Evolutionary conservation across 1,140 invertebrate genomes (phyloP).

Genomic region (Drosophila oshimai): DNA sequence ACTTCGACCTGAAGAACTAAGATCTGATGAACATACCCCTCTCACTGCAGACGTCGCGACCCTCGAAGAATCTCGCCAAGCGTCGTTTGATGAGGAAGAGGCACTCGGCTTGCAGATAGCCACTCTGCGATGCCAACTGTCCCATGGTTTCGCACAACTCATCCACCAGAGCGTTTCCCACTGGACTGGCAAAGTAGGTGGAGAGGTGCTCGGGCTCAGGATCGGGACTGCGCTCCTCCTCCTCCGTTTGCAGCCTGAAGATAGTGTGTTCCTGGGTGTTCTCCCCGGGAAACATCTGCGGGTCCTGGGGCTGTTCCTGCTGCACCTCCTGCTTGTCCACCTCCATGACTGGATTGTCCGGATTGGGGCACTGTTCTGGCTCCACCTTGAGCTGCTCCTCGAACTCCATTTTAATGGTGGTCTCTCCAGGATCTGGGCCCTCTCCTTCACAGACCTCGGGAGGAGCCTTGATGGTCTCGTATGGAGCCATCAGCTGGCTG

Average conservation of each 20-base stretch:
- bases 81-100: slow-evolving; percentile 67
- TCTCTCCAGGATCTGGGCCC: not conserved
- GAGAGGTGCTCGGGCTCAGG: slow-evolving; percentile 49
- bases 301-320: slow-evolving; percentile 6
- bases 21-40: slow-evolving; percentile 25
- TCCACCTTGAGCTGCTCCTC: slow-evolving; percentile 35
- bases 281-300: slow-evolving; percentile 28
- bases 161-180: slow-evolving; percentile 49
- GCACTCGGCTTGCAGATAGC: slow-evolving; percentile 73
- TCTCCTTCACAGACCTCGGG: not conserved
- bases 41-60: slow-evolving; percentile 53
- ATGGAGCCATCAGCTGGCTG: slow-evolving; percentile 71
- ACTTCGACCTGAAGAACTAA: not conserved
- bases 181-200: slow-evolving; percentile 67
- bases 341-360: slow-evolving; percentile 3
- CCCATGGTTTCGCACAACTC: slow-evolving; percentile 76
- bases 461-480: slow-evolving; percentile 67
- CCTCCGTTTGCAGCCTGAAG: slow-evolving; percentile 55
- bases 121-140: slow-evolving; percentile 59
- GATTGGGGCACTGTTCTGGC: slow-evolving; percentile 25
- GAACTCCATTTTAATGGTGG: slow-evolving; percentile 53
- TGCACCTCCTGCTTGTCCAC: slow-evolving; percentile 9
- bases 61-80: slow-evolving; percentile 66
- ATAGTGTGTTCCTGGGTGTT: slow-evolving; percentile 44
- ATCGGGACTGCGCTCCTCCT: slow-evolving; percentile 27